phyloP scores from a whole-genome alignment of 2,797 vertebrate species.

The Lepilemur ruficaudatus region DNA sequence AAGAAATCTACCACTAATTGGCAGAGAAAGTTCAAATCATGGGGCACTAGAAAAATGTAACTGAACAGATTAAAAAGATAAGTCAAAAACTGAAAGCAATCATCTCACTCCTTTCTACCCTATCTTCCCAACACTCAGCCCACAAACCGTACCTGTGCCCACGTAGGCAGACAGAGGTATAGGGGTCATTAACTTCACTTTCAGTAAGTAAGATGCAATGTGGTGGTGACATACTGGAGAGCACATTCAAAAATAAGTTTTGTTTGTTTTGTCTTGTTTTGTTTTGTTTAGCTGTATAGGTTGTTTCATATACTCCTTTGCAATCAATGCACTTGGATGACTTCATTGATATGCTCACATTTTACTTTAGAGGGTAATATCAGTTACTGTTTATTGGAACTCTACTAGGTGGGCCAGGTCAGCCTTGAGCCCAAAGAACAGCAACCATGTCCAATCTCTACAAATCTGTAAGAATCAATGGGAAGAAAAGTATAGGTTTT shows the following conservation, averaged over 20 bases:
- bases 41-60: background rate
- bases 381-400: background rate
- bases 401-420: background rate
- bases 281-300: background rate
- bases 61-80: background rate
- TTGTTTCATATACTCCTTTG: background rate
- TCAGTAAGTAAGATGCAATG: background rate
- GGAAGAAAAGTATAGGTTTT: background rate
- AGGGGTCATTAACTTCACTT: background rate
- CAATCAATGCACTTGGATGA: background rate
- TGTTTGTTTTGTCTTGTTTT: background rate
- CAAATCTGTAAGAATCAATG: background rate
- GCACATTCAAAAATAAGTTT: background rate
- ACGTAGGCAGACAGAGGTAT: background rate
- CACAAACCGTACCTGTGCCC: background rate
- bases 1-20: background rate
- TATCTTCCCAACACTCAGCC: background rate
- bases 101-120: background rate
- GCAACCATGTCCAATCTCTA: too few species aligned
- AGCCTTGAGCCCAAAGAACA: background rate
- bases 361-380: background rate
- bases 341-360: background rate
- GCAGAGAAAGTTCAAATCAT: background rate
- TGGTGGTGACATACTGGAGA: background rate
- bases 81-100: background rate